Evolutionary conservation across 1,140 invertebrate genomes (phyloP), one percentile per base, ranked within the genome.

Genomic region (Sycophila sp.): DNA sequence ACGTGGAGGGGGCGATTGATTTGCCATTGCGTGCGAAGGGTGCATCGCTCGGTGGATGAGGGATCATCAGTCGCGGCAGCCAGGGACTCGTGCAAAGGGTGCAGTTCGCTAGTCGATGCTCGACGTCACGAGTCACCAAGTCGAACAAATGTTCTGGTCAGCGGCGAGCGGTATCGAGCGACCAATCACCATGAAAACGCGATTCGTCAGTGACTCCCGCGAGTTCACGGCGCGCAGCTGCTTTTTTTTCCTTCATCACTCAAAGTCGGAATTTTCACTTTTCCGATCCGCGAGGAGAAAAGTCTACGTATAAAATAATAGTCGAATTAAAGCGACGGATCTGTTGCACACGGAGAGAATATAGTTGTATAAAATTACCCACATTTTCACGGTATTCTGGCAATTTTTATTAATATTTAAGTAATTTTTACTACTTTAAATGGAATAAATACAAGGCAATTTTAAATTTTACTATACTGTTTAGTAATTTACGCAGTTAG

Each of bases 131-230:
- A 81, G 79, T 73, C 76, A 81, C 77, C 78, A 80, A 78, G 68
- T 59, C 70, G 73, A 83, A 85, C 82, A 84, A 84, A 85, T 85
- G 81, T 80, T 80, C 76, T 75, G 77, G 76, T 63, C 69, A 68
- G 74, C 62, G 62, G 76, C 76, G 73, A 75, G 72, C 60, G 71
- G 73, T 78, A 78, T 81, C 67, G 74, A 66, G 74, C 73, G 71
- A 84, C 77, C 78, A 79, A 84, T 84, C 78, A 81, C 81, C 76
- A 73, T 78, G 77, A 73, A 82, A 83, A 81, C 75, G 72, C 77
- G 74, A 77, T 83, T 75, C 67, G 75, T 83, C 80, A 81, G 78
- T 80, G 76, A 67, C 71, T 63, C 71, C 72, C 69, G 64, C 73
- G 1, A 32, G n/a, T 30, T 22, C n/a, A 15, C 22, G 6, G n/a